Percentiles rank a stretch among this genome's conserved stretches.
Evolutionary conservation across 2,888 invertebrate species (phyloP).

Genomic region (Isotomurus palustris): DNA sequence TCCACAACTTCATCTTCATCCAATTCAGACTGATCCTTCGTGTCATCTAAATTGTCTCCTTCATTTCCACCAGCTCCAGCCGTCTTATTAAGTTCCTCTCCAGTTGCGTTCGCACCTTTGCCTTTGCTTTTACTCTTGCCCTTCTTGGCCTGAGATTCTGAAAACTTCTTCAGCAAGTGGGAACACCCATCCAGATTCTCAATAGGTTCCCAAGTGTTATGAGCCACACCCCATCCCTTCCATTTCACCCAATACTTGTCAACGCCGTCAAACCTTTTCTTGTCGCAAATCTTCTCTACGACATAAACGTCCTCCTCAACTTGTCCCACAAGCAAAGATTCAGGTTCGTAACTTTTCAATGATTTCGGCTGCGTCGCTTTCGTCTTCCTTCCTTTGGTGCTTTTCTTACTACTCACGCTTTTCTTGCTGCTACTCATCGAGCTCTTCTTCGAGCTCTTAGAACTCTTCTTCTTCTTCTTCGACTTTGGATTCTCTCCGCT

Average conservation of each 20-base stretch:
- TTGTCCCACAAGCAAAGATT: background rate
- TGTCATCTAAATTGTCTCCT: background rate
- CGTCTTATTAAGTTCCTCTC: too few relatives aligned
- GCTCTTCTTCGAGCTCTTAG: too few relatives aligned
- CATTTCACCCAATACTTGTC: conserved; percentile 35
- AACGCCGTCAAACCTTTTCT: conserved; percentile 16
- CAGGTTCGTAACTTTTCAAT: background rate
- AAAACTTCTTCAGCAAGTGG: conserved; percentile 23
- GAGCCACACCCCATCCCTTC: conserved; percentile 29
- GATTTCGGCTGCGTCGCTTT: conserved; percentile 4
- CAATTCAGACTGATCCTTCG: background rate
- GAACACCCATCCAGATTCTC: conserved; percentile 28
- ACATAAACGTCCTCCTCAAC: conserved; percentile 18
- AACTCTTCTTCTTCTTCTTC: conserved; percentile 4
- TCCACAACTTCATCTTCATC: conserved; percentile 3
- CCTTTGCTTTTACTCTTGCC: too few relatives aligned
- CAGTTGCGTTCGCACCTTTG: background rate
- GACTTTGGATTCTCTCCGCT: background rate
- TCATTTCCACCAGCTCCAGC: background rate
- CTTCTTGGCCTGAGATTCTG: conserved; percentile 4
- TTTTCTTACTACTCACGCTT: background rate
- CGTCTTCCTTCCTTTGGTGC: background rate
- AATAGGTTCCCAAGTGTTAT: conserved; percentile 25
- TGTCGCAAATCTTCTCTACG: conserved; percentile 34
- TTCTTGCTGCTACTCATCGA: background rate